A percentile compares a stretch with the other conserved stretches of the same genome.
phyloP scores from a whole-genome alignment of 2,888 invertebrate species.

The Lumbricus terrestris region DNA sequence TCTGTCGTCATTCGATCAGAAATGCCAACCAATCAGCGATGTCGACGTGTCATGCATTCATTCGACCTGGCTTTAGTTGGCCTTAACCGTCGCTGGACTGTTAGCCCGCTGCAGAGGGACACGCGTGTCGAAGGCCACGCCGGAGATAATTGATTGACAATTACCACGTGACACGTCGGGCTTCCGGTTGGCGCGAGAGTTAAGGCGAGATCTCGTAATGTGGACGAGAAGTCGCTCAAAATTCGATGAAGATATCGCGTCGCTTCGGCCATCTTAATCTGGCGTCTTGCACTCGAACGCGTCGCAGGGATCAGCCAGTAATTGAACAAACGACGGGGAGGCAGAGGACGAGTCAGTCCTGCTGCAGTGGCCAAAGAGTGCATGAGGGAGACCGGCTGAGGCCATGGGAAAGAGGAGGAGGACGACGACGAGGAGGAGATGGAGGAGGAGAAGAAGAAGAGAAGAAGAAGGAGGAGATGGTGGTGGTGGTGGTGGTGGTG shows the following conservation, averaged over 20 bases:
- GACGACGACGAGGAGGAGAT: not conserved
- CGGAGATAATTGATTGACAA: constrained; percentile 17
- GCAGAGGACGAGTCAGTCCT: not conserved
- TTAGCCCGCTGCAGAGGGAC: not conserved
- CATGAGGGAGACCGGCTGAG: not conserved
- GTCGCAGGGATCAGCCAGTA: not conserved
- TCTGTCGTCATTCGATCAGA: not conserved
- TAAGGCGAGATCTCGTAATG: constrained; percentile 5
- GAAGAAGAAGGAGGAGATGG: not conserved
- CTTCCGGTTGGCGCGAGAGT: not conserved
- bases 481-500: not conserved
- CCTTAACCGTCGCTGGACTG: not conserved
- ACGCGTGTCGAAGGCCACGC: constrained; percentile 5
- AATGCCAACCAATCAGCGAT: not conserved
- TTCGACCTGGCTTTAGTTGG: constrained; percentile 7
- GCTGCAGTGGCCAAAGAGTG: not conserved
- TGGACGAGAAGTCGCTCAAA: constrained; percentile 13
- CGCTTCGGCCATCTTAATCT: not conserved
- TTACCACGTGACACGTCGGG: constrained; percentile 7
- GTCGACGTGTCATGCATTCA: not conserved
- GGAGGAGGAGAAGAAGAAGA: not conserved
- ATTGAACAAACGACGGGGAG: constrained; percentile 12
- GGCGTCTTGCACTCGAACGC: not conserved
- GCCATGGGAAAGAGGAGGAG: not conserved
- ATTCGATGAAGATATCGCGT: constrained; percentile 9